Evolutionary conservation across 2,888 invertebrate species (phyloP).

Genomic region (Chloroclysta siterata): DNA sequence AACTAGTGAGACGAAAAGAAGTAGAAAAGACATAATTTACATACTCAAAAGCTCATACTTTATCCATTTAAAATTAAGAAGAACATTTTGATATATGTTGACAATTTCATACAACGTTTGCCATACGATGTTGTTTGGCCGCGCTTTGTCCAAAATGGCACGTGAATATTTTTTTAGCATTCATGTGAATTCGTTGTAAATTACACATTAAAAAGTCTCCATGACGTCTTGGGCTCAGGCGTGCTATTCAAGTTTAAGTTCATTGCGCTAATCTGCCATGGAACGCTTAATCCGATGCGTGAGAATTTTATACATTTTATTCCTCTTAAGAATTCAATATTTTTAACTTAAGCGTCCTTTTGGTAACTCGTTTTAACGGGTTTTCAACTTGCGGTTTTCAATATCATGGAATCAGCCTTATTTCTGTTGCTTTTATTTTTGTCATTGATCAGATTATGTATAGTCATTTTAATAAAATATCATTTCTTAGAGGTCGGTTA

Average conservation of each 20-base stretch:
- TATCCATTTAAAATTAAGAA: too few relatives aligned
- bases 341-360: constrained; percentile 22
- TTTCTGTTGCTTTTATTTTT: constrained; percentile 1
- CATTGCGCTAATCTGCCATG: constrained; percentile 55
- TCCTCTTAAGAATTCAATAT: constrained; percentile 34
- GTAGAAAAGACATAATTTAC: too few relatives aligned
- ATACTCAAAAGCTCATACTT: too few relatives aligned
- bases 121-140: neutral
- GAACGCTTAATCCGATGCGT: constrained; percentile 59
- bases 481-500: constrained; percentile 33
- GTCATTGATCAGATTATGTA: constrained; percentile 12
- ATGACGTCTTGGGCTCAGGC: constrained; percentile 36
- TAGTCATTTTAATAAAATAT: constrained; percentile 26
- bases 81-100: too few relatives aligned
- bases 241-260: constrained; percentile 47
- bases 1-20: too few relatives aligned
- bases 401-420: neutral
- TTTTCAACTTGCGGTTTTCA: constrained; percentile 10
- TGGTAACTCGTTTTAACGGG: constrained; percentile 19
- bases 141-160: constrained; percentile 10
- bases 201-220: constrained; percentile 44
- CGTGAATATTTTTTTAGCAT: constrained; percentile 13
- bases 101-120: neutral
- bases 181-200: constrained; percentile 34
- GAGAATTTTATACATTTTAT: constrained; percentile 42